Percentiles rank a stretch among this genome's conserved stretches.
These are phyloP conservation scores for Phytoseiulus persimilis DNA, from an alignment of 2,888 invertebrate species.

Conservation along the genomic window DNA sequence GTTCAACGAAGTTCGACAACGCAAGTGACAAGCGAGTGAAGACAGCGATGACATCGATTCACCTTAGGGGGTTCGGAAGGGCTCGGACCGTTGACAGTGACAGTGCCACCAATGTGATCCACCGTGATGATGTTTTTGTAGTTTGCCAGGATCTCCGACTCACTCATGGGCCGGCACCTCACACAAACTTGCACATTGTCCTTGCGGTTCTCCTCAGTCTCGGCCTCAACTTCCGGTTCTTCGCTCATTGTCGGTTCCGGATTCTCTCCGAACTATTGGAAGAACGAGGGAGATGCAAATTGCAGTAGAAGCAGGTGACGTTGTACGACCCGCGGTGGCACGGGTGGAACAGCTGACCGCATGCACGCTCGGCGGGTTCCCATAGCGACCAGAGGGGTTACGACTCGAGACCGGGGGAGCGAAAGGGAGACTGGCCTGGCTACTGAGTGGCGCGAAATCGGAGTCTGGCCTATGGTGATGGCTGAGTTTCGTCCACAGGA, in stretches of 20 bases:
- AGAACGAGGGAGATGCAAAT: too few species aligned
- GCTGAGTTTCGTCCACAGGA: background rate
- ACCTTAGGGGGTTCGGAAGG: conserved; percentile 31
- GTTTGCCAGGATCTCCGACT: conserved; percentile 66
- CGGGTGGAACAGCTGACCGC: background rate
- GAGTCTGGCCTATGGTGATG: background rate
- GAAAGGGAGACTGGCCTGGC: background rate
- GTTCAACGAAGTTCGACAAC: conserved; percentile 42
- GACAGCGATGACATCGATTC: too few species aligned
- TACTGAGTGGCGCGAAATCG: background rate
- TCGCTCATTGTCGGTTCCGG: background rate
- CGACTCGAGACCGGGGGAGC: background rate
- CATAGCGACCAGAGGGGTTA: background rate
- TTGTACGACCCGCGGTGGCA: background rate
- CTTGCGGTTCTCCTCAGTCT: conserved; percentile 20
- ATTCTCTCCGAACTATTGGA: too few species aligned
- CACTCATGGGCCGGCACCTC: conserved; percentile 82
- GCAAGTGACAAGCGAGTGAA: too few species aligned
- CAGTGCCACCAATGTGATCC: conserved; percentile 52
- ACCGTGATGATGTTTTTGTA: conserved; percentile 67
- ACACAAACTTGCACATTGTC: conserved; percentile 96
- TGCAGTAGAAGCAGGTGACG: background rate
- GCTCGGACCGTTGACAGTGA: background rate
- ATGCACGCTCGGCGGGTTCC: background rate
- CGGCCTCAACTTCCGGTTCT: background rate